Base-by-base conservation (phyloP, 1,140 invertebrate genomes). In the Musca domestica region DNA sequence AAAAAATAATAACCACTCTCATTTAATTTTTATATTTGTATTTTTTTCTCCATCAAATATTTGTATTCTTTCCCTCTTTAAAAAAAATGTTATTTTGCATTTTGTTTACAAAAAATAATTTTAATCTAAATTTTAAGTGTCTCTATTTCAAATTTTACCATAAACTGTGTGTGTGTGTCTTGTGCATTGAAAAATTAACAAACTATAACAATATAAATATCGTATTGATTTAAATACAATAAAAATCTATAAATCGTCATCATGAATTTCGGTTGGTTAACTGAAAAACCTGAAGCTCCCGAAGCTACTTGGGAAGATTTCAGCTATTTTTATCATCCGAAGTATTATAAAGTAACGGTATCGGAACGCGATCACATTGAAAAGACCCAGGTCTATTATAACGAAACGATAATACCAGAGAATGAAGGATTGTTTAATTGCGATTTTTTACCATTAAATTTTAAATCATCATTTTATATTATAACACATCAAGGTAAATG, bases 401-500 rank as follows among this genome's bases (percentile, higher is more conserved):
- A 84, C 74, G 81, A 86, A 66, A 81, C 80, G 52, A 71, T 74
- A 61, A 80, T 81, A 74, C 72, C 75, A 61, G 71, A 81, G 70
- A 81, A 81, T 74, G 77, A 81, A 72, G 77, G 74, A 75, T 46
- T 81, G 73, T 74, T 77, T 75, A 76, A 70, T 76, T 75, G 71
- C 67, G 83, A 86, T 73, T 88, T 87, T 71, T 71, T 78, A 56
- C 87, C 87, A 23, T 73, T 88, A 71, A 86, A 83, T 71, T 86
- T 88, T 71, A 82, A 87, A 71, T 87, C 87, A 70, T 78, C 84
- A 66, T 89, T 84, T 81, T 88, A 84, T 77, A 78, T 90, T 73
- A 82, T 86, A 56, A 86, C 87, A 47, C 82, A 84, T 81, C 86
- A 89, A 88, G 88, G 88, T 90, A 81, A 78, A 41, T 7, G n/a